Evolutionary conservation across 1,140 invertebrate genomes (phyloP), one percentile per base, ranked within the genome.

Genomic region (Cyclargus thomasi): DNA sequence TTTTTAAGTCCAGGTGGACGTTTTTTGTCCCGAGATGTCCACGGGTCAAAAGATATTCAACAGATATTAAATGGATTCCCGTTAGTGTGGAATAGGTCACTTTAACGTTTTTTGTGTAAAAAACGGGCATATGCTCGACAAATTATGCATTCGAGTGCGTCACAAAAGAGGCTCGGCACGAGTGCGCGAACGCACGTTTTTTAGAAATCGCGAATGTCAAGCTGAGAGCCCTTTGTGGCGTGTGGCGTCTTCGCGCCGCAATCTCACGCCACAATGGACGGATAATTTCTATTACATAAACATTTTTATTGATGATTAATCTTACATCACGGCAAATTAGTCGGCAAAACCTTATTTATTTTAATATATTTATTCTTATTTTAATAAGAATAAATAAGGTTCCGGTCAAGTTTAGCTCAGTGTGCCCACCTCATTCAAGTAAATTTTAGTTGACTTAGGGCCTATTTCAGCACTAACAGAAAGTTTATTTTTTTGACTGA

Each of bases 121-220:
- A 90, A 87, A 90, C 68, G 74, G 80, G 80, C 87, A 87, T 88
- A 83, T 90, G 86, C 84, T 88, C 81, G 74, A 86, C 80, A 84
- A 90, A 90, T 88, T 90, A 90, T 87, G 86, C 85, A 90, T 88
- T 83, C 82, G 73, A 80, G 70, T 85, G 86, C 80, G 76, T 85
- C 78, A 86, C 87, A 88, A 90, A 83, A 72, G 79, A 71, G 35
- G 35, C 65, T 69, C 73, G 77, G 79, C 83, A 84, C 84, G 83
- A 84, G 85, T 77, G 77, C 76, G 67, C 67, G 62, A 36, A 71
- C 70, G 74, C 79, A 73, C 80, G 70, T 82, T 82, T 83, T 82
- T 78, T 72, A 79, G 70, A 77, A 86, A 88, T 83, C 79, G 79
- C 80, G 72, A 84, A 77, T 83, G 85, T 88, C 80, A 86, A 83